Conservation (phyloP, 1,140 invertebrate species). For the Chlorops oryzae region DNA sequence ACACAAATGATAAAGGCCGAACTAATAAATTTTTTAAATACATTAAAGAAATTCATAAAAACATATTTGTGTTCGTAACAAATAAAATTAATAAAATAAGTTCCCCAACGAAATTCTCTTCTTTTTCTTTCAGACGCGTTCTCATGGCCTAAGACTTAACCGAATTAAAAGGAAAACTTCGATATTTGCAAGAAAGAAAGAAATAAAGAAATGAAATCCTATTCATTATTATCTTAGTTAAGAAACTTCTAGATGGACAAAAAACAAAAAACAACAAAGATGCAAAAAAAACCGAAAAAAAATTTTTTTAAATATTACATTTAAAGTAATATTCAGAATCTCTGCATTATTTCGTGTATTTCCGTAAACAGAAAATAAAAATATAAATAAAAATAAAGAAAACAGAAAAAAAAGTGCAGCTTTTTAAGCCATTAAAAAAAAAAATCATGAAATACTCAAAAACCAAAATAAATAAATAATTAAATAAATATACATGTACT, state of each 20-base stretch:
- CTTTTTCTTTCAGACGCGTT: slow-evolving; percentile 29
- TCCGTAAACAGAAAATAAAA: slow-evolving; percentile 9
- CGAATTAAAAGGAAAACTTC: neutral
- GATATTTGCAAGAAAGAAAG: neutral
- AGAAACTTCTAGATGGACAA: neutral
- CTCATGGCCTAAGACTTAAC: slow-evolving; percentile 40
- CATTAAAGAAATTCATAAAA: too few species aligned
- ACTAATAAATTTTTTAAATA: too few species aligned
- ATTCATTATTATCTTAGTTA: neutral
- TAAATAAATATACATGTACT: too few species aligned
- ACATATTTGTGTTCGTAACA: neutral
- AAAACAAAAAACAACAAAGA: neutral
- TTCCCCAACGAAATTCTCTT: too few species aligned
- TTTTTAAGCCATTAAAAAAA: too few species aligned
- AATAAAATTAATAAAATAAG: too few species aligned
- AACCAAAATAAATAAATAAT: too few species aligned
- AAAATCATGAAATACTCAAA: too few species aligned
- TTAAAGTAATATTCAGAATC: slow-evolving; percentile 4
- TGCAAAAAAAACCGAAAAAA: slow-evolving; percentile 1
- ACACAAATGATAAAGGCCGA: too few species aligned
- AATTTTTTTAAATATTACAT: slow-evolving; percentile 3
- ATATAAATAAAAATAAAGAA: slow-evolving; percentile 23
- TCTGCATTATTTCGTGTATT: neutral
- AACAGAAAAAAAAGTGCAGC: too few species aligned
- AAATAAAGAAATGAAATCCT: neutral